Conservation (phyloP, 1,140 invertebrate species). For the Sycophaga agraensis region DNA sequence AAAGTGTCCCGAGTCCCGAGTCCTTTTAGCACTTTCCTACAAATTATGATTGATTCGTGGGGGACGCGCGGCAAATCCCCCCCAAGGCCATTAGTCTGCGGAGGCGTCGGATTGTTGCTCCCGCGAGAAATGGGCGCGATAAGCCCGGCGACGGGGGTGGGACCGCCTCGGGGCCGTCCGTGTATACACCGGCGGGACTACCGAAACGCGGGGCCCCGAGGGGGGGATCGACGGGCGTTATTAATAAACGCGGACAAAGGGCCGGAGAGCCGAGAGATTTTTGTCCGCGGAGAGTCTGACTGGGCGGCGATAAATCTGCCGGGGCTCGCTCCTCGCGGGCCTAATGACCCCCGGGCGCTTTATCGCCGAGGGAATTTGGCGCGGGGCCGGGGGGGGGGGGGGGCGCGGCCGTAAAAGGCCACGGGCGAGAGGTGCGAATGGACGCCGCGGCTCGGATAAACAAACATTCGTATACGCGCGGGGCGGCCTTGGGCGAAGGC, state of each 20-base stretch:
- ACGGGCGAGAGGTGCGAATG: conserved; percentile 1
- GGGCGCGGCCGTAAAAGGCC: too few species aligned
- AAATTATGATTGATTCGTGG: conserved; percentile 4
- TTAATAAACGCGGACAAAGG: too few species aligned
- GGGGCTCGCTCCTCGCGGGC: too few species aligned
- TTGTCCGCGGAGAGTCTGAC: too few species aligned
- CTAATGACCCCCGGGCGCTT: background rate
- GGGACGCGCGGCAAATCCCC: background rate
- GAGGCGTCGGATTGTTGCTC: too few species aligned
- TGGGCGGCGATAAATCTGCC: background rate
- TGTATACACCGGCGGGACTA: too few species aligned
- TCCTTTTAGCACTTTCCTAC: background rate
- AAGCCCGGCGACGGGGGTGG: background rate
- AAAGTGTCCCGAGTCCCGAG: background rate
- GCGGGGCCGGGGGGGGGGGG: too few species aligned
- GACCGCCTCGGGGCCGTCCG: too few species aligned
- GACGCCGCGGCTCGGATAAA: background rate
- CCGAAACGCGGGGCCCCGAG: too few species aligned
- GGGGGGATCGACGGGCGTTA: too few species aligned
- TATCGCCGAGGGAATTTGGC: too few species aligned
- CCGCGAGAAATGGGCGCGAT: too few species aligned
- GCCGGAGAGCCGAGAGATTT: background rate
- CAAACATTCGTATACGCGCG: conserved; percentile 5
- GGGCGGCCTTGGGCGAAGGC: background rate
- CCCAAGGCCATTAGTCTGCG: background rate